phyloP scores from a whole-genome alignment of 2,888 invertebrate genomes.

The Oligia fasciuncula region DNA sequence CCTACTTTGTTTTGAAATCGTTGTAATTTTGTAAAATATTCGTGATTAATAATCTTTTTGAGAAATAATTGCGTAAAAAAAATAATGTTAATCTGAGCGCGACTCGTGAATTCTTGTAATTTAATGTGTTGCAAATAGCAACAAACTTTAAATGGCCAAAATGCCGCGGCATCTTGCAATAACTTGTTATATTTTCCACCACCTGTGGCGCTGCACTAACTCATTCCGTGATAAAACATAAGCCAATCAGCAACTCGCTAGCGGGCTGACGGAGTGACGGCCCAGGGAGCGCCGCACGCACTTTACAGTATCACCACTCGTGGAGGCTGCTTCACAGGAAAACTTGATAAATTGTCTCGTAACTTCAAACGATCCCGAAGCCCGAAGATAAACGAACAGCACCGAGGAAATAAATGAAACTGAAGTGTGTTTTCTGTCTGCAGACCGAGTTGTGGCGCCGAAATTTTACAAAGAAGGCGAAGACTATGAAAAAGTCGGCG shows the following conservation, averaged over 20 bases:
- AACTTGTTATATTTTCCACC: neutral
- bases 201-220: neutral
- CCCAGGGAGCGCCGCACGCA: neutral
- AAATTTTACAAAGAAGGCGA: constrained; percentile 68
- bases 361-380: neutral
- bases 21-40: no score
- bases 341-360: neutral
- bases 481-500: constrained; percentile 74
- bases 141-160: neutral
- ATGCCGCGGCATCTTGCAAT: neutral
- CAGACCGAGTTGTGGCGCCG: constrained; percentile 66
- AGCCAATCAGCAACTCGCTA: neutral
- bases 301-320: neutral
- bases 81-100: no score
- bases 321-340: neutral
- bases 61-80: no score
- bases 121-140: no score
- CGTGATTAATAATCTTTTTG: no score
- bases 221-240: neutral
- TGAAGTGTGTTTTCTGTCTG: constrained; percentile 74
- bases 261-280: neutral
- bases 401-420: constrained; percentile 27
- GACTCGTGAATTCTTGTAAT: no score
- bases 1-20: no score
- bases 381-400: constrained; percentile 10